Evolutionary conservation across 35 echinoderm and acorn worm genomes (phyloP), one percentile per base, ranked within the genome.

Genomic region (Holothuria glaberrima): DNA sequence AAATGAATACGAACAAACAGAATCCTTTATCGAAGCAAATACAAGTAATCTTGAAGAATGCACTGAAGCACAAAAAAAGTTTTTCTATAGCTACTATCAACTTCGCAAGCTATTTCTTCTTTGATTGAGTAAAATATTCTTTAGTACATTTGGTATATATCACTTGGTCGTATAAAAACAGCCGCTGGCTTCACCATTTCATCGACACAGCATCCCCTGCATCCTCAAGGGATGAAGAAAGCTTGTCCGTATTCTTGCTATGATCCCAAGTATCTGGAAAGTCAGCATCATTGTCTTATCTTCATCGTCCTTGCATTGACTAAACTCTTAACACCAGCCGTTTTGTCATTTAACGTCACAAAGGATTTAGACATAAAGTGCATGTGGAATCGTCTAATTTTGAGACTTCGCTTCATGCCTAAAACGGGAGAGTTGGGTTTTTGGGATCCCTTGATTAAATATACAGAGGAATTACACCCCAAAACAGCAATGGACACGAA

Each of bases 221-320:
- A 44, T 75, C n/a, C 31, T 4, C n/a, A 75, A 22, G 2, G n/a
- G 6, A 75, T 44, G 20, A 41, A 7, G 4, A 21, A 75, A 9
- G 35, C 46, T 21, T 75, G 71, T 75, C 17, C 46, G 35, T 75
- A 75, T 41, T 44, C 71, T 36, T 75, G 71, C n/a, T 0, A 75
- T 5, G 32, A 75, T n/a, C 20, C 16, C 1, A 32, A 70, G 13
- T 70, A 32, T 26, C 5, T 70, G 67, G 12, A 65, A 28, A 12
- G 12, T 30, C 35, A 48, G 9, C 10, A 29, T 0, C 30, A 35
- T 32, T 35, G 32, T 44, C 21, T 75, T 30, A 44, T 22, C 13
- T 75, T 41, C 30, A 75, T 34, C 24, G 35, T 75, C 18, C 71
- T 75, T 19, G 17, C 24, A 0, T 16, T 75, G 7, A 19, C 20